A percentile compares a stretch with the other conserved stretches of the same genome.
phyloP scores from a whole-genome alignment of 2,888 invertebrate genomes.

The Alcis repandata region DNA sequence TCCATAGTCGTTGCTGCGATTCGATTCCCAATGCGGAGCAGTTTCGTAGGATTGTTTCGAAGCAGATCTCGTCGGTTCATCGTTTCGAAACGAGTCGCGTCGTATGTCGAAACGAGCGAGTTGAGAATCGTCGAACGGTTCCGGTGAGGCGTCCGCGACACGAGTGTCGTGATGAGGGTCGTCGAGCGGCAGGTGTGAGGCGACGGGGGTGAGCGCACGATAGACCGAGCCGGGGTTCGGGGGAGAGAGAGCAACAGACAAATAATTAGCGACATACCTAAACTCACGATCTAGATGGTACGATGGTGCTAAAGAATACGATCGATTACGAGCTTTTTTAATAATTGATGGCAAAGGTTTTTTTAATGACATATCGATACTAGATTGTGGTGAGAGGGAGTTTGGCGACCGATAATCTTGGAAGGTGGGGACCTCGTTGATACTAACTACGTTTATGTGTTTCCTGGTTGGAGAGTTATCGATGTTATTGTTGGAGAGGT shows the following conservation, averaged over 20 bases:
- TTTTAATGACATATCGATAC: constrained; percentile 64
- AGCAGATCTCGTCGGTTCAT: constrained; percentile 32
- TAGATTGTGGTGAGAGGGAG: constrained; percentile 65
- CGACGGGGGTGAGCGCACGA: constrained; percentile 79
- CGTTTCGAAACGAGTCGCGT: constrained; percentile 23
- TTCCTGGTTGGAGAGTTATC: constrained; percentile 55
- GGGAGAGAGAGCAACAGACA: constrained; percentile 87
- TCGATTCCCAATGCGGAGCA: constrained; percentile 67
- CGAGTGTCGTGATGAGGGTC: constrained; percentile 66
- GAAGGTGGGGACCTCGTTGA: constrained; percentile 82
- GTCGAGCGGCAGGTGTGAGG: constrained; percentile 71
- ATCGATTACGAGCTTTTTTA: constrained; percentile 72
- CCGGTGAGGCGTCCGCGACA: constrained; percentile 59
- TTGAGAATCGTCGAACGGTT: constrained; percentile 47
- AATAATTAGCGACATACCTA: constrained; percentile 87
- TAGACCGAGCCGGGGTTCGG: constrained; percentile 81
- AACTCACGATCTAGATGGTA: constrained; percentile 74
- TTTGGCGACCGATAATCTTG: constrained; percentile 81
- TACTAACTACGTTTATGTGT: constrained; percentile 77
- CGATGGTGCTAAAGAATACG: constrained; percentile 70
- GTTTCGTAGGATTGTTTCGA: constrained; percentile 53
- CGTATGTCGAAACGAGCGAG: constrained; percentile 43
- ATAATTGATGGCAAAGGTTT: constrained; percentile 73
- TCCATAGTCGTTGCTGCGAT: constrained; percentile 88
- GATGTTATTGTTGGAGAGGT: constrained; percentile 34